Conservation (phyloP, 2,888 invertebrate genomes). For the Microctonus brassicae region DNA sequence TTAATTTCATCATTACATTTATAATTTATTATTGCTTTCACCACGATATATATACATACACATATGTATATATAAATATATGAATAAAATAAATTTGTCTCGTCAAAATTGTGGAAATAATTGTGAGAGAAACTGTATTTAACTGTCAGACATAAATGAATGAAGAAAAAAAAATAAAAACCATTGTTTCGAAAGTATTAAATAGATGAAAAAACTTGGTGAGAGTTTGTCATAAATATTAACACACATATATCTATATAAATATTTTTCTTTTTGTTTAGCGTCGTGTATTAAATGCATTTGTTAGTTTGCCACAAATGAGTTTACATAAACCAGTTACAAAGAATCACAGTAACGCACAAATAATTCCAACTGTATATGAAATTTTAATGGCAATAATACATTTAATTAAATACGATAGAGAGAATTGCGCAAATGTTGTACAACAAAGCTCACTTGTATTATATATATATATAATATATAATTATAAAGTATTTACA, state of each 20-base stretch:
- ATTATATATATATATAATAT: background rate
- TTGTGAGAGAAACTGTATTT: conserved; percentile 1
- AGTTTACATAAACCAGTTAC: background rate
- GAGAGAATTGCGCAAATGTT: no score
- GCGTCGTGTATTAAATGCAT: background rate
- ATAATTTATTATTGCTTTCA: conserved; percentile 1
- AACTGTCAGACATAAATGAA: background rate
- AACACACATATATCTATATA: background rate
- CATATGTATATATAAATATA: background rate
- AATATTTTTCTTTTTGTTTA: background rate
- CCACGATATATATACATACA: background rate
- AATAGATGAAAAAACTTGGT: background rate
- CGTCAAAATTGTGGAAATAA: background rate
- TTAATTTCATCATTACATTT: background rate
- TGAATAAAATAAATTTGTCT: background rate
- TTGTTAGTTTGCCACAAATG: background rate
- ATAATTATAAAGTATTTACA: background rate
- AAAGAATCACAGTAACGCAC: background rate
- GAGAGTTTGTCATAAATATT: conserved; percentile 5
- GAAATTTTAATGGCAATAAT: no score
- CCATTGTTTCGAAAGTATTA: background rate
- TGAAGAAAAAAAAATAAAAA: background rate
- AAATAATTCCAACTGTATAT: no score
- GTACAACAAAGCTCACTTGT: no score
- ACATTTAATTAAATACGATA: no score